Percentiles rank a stretch among this genome's conserved stretches.
phyloP scores from a whole-genome alignment of 2,113 vertebrate species.

The Cranoglanis bouderius region DNA sequence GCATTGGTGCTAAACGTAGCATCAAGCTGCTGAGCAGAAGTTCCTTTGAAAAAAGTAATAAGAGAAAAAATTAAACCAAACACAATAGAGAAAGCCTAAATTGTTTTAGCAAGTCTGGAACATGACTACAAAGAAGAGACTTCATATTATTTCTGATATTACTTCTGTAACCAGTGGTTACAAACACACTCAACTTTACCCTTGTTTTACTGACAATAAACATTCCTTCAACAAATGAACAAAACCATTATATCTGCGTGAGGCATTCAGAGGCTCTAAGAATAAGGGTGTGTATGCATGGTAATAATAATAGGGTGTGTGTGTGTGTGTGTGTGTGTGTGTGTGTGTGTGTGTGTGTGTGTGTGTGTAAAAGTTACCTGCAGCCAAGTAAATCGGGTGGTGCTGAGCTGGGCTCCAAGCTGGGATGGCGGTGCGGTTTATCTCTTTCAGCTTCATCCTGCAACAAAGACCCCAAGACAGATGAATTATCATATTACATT shows the following conservation, averaged over 20 bases:
- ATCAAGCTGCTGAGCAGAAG: constrained; percentile 95
- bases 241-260: background rate
- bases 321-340: background rate
- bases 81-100: background rate
- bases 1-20: constrained; percentile 95
- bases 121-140: background rate
- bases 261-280: background rate
- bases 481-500: background rate
- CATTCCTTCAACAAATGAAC: background rate
- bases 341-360: background rate
- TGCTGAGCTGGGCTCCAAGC: constrained; percentile 93
- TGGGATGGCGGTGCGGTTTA: constrained; percentile 93
- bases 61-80: background rate
- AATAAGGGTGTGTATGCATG: background rate
- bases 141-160: background rate
- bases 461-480: background rate
- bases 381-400: constrained; percentile 91
- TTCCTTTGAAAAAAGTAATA: constrained; percentile 74
- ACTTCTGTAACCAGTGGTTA: background rate
- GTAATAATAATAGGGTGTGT: background rate
- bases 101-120: background rate
- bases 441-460: constrained; percentile 95
- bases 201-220: background rate
- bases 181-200: background rate
- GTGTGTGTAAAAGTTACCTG: constrained; percentile 74